Conservation (phyloP, 2,113 vertebrate species). For the Pedionomus torquatus region DNA sequence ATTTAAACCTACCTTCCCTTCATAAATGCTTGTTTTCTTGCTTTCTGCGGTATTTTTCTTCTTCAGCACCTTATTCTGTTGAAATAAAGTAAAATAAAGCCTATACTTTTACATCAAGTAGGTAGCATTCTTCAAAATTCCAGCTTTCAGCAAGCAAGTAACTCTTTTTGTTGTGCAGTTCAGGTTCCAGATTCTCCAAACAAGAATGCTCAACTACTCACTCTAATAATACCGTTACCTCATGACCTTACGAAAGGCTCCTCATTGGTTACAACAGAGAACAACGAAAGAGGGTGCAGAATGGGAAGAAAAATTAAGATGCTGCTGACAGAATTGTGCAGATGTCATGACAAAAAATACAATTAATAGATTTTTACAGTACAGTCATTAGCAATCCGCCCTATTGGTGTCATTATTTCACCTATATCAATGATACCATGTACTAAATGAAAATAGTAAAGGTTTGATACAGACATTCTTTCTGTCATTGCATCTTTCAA, state of each 20-base stretch:
- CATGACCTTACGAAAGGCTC: neutral
- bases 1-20: conserved; percentile 63
- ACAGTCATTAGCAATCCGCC: neutral
- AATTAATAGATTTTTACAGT: neutral
- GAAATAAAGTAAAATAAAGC: conserved; percentile 36
- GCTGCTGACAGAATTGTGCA: neutral
- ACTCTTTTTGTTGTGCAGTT: neutral
- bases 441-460: neutral
- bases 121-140: neutral
- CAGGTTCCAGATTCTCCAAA: neutral
- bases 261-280: neutral
- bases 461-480: neutral
- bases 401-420: neutral
- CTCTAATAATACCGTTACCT: neutral
- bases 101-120: neutral
- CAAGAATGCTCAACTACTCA: neutral
- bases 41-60: conserved; percentile 81
- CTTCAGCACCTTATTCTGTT: conserved; percentile 86
- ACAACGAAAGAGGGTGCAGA: neutral
- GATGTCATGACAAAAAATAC: neutral
- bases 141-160: neutral
- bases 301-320: neutral
- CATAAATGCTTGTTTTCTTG: conserved; percentile 76
- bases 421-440: neutral
- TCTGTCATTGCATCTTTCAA: neutral